phyloP scores from a whole-genome alignment of 2,113 vertebrate genomes.

The Megatriorchis doriae region DNA sequence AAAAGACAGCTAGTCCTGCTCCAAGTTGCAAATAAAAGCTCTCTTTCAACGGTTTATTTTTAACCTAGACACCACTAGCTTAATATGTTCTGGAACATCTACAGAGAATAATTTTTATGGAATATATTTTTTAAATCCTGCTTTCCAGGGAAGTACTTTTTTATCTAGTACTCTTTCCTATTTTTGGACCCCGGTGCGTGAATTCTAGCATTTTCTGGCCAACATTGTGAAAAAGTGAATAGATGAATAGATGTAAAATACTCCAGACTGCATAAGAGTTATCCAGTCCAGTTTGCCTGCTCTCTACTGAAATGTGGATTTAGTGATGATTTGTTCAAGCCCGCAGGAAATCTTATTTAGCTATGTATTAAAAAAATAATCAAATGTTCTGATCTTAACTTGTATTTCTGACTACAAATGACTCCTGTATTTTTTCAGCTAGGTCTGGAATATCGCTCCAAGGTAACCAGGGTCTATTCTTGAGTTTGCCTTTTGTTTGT shows the following conservation, averaged over 20 bases:
- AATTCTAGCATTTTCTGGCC: conserved; percentile 23
- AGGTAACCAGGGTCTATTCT: not conserved
- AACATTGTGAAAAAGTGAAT: not conserved
- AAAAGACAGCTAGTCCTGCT: not conserved
- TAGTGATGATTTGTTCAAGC: conserved; percentile 4
- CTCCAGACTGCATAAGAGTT: not conserved
- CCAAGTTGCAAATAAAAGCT: not conserved
- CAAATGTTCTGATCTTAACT: not conserved
- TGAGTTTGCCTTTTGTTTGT: not conserved
- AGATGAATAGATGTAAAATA: conserved; percentile 25
- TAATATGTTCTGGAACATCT: not conserved
- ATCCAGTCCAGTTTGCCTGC: not conserved
- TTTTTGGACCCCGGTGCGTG: not conserved
- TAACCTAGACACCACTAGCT: not conserved
- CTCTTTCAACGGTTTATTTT: not conserved
- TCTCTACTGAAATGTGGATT: not conserved
- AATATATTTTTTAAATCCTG: not conserved
- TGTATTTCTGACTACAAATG: not conserved
- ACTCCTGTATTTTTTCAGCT: not conserved
- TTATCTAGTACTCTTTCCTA: not conserved
- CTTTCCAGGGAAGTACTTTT: conserved; percentile 16
- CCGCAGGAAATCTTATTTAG: not conserved
- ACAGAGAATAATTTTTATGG: not conserved
- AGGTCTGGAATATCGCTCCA: not conserved
- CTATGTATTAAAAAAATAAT: not conserved